Evolutionary conservation across 2,888 invertebrate species (phyloP).

Genomic region (Protodeltote pygarga): DNA sequence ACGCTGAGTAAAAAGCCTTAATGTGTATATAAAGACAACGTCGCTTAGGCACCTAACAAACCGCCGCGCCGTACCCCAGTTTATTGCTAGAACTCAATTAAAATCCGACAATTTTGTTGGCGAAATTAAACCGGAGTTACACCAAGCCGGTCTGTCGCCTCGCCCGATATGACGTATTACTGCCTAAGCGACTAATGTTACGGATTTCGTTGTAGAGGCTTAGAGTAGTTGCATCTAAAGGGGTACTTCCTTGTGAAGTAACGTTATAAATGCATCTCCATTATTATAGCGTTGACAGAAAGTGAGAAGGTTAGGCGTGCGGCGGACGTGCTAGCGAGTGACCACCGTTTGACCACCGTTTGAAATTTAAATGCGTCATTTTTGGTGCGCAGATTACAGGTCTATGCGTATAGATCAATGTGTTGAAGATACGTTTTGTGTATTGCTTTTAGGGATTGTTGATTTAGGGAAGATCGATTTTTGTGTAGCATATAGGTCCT

Average conservation of each 20-base stretch:
- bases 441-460: constrained; percentile 35
- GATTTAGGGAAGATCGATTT: constrained; percentile 24
- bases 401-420: too few relatives aligned
- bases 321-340: too few relatives aligned
- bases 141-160: constrained; percentile 52
- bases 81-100: constrained; percentile 78
- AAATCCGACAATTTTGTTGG: constrained; percentile 76
- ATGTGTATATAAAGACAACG: constrained; percentile 48
- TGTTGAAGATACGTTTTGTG: too few relatives aligned
- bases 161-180: constrained; percentile 51
- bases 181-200: constrained; percentile 34
- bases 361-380: too few relatives aligned
- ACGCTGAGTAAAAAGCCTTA: constrained; percentile 47
- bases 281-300: too few relatives aligned
- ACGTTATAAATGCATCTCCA: too few relatives aligned
- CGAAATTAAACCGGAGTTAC: constrained; percentile 80
- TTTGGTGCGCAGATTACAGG: too few relatives aligned
- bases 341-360: too few relatives aligned
- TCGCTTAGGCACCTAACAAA: constrained; percentile 72
- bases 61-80: constrained; percentile 62
- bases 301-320: too few relatives aligned
- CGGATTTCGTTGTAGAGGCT: constrained; percentile 30
- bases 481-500: too few relatives aligned
- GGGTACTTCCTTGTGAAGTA: too few relatives aligned
- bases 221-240: too few relatives aligned